Evolutionary conservation across 2,797 vertebrate species (phyloP), one percentile per base, ranked within the genome.

Genomic region (Danio aesculapii): DNA sequence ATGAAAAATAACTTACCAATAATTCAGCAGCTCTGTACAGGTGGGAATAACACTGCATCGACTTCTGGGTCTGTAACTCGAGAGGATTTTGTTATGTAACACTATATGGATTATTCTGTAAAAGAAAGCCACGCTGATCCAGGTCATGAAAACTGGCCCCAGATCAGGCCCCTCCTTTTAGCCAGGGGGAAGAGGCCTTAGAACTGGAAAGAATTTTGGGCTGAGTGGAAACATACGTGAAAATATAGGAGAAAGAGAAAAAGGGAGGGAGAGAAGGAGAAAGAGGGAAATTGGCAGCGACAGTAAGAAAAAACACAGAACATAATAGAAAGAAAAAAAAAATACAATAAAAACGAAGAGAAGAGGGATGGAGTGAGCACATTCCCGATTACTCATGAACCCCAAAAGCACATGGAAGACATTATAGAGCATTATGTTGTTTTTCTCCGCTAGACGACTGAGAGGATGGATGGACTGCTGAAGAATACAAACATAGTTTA

Each of bases 351-450:
- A 50, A 52, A 17, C 12, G 30, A 68, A 63, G 58, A 66, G 61
- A 71, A 75, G 58, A 44, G 41, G 17, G 53, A 62, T 58, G 21
- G 52, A 73, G 21, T 13, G 55, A 41, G 50, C 7, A 43, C 62
- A 80, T 75, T 82, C 68, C 62, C 41, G 6, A 84, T 74, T 75
- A 81, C 66, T 69, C 66, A 77, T 67, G 67, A 81, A 82, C 76
- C 68, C 58, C 64, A 44, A 73, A 75, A 72, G 21, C 81, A 79
- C 66, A 67, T 81, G 81, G 80, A 83, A 80, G 50, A 77, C 70
- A 84, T 85, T 84, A 82, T 16, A 64, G 19, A 81, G 64, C 69
- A 69, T 81, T 78, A 79, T 73, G 64, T 50, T 73, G 55, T 77
- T 82, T 57, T 82, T 82, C 67, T 49, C 81, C 55, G 63, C 63